phyloP scores from a whole-genome alignment of 2,797 vertebrate genomes.

The Thaleichthys pacificus region DNA sequence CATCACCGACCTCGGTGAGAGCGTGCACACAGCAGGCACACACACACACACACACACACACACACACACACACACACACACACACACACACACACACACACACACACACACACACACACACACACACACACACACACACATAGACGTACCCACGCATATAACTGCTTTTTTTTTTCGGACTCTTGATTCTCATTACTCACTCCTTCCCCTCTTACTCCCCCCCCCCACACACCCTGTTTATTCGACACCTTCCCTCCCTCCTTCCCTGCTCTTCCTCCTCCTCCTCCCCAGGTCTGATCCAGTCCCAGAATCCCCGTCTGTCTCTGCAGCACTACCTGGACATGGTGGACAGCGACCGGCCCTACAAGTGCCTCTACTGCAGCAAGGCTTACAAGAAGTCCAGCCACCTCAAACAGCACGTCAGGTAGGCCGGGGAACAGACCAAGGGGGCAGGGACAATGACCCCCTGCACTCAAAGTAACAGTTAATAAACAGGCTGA shows the following conservation, averaged over 20 bases:
- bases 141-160: not conserved
- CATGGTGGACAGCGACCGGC: conserved; percentile 87
- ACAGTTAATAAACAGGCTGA: too few relatives aligned
- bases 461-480: too few relatives aligned
- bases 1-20: conserved; percentile 95
- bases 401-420: conserved; percentile 97
- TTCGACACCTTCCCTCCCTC: not conserved
- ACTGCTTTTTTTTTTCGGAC: not conserved
- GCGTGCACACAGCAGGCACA: not conserved
- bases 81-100: not conserved
- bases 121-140: not conserved
- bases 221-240: not conserved
- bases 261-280: not conserved
- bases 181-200: not conserved
- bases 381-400: conserved; percentile 98
- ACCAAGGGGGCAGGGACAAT: not conserved
- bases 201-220: not conserved
- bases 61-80: not conserved
- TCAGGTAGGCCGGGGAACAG: conserved; percentile 77
- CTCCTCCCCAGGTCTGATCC: conserved; percentile 83
- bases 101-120: not conserved
- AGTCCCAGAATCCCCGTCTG: conserved; percentile 84
- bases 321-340: conserved; percentile 93
- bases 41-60: not conserved
- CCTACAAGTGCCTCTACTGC: conserved; percentile 95